phyloP scores from a whole-genome alignment of 1,140 invertebrate species.

The Archegozetes longisetosus region DNA sequence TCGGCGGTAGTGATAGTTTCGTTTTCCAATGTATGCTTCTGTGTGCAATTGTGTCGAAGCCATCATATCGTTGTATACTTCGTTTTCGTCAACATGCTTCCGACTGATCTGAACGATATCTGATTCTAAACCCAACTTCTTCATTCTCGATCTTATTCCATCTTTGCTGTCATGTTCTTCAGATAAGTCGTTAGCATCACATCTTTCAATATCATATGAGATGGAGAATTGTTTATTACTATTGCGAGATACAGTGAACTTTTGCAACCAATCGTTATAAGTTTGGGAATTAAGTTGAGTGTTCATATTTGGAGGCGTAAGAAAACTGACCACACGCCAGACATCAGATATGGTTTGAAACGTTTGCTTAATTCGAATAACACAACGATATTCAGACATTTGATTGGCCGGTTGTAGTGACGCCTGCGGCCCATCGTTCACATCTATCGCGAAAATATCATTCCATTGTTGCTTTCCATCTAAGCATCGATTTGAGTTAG shows the following conservation, averaged over 20 bases:
- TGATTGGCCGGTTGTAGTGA: background rate
- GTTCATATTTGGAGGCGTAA: background rate
- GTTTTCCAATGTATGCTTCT: background rate
- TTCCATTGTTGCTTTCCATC: conserved; percentile 19
- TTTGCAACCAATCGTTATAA: background rate
- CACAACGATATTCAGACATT: conserved; percentile 1
- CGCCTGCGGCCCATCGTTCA: conserved; percentile 21
- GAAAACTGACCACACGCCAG: background rate
- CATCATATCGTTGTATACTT: background rate
- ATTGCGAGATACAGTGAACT: background rate
- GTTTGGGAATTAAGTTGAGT: background rate
- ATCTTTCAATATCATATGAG: background rate
- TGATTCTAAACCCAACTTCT: background rate
- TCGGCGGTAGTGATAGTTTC: background rate
- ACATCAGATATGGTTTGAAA: background rate
- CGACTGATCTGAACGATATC: background rate
- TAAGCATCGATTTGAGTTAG: background rate
- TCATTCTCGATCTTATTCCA: background rate
- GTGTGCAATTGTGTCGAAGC: background rate
- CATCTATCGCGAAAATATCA: conserved; percentile 40
- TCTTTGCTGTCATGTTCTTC: background rate
- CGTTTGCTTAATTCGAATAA: conserved; percentile 1
- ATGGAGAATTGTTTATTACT: background rate
- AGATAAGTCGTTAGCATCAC: background rate
- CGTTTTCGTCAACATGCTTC: background rate